Percentiles rank a stretch among this genome's conserved stretches.
Conservation (phyloP, 1,140 invertebrate species). For the Macrotrachela quadricornifera region DNA sequence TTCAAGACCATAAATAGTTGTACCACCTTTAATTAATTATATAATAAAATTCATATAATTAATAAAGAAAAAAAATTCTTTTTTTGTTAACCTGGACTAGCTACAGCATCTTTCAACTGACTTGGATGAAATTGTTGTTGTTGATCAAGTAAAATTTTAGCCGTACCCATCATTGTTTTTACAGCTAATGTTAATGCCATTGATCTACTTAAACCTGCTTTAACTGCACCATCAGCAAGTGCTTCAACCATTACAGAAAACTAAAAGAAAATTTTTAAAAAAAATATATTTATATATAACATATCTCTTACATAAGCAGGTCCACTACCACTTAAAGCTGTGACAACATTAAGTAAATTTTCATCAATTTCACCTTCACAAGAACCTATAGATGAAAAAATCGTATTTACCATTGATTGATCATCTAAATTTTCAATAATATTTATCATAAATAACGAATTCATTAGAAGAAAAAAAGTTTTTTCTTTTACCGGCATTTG, state of each 20-base stretch:
- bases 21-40: constrained; percentile 39
- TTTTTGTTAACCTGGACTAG: no score
- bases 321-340: constrained; percentile 75
- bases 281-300: not conserved
- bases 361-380: constrained; percentile 46
- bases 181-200: constrained; percentile 60
- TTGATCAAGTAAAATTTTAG: constrained; percentile 15
- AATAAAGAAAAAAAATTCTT: no score
- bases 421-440: not conserved
- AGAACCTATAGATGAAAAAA: constrained; percentile 2
- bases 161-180: constrained; percentile 48
- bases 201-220: constrained; percentile 64
- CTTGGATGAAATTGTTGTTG: constrained; percentile 16
- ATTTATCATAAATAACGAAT: not conserved
- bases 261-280: constrained; percentile 28
- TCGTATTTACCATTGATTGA: not conserved
- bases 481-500: constrained; percentile 27
- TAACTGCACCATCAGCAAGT: constrained; percentile 69
- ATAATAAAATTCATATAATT: no score
- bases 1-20: constrained; percentile 64
- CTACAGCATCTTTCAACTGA: constrained; percentile 21
- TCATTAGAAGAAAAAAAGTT: no score
- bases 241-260: constrained; percentile 71
- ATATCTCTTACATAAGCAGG: constrained; percentile 63
- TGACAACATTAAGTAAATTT: constrained; percentile 64